A percentile compares a stretch with the other conserved stretches of the same genome.
phyloP scores from a whole-genome alignment of 2,888 invertebrate species.

The Ormyrus thymus region DNA sequence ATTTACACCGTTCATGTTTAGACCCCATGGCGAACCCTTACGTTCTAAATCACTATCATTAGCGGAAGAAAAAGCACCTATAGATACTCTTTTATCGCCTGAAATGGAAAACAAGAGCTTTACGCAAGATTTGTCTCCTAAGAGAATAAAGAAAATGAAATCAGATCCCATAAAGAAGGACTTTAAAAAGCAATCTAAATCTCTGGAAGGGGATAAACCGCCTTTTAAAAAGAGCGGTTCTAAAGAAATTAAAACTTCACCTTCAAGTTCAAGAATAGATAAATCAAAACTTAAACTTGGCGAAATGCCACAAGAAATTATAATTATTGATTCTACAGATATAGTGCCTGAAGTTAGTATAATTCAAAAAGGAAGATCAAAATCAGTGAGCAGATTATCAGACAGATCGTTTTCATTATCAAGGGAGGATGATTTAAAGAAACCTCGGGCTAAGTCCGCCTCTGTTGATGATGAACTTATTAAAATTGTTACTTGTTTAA shows the following conservation, averaged over 20 bases:
- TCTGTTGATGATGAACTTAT: conserved; percentile 72
- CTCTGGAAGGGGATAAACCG: conserved; percentile 72
- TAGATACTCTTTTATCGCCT: conserved; percentile 71
- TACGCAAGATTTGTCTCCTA: conserved; percentile 71
- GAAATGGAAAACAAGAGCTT: conserved; percentile 72
- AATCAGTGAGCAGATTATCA: conserved; percentile 69
- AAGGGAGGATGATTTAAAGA: conserved; percentile 67
- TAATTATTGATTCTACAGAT: conserved; percentile 73
- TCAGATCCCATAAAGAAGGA: conserved; percentile 69
- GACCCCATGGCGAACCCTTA: conserved; percentile 71
- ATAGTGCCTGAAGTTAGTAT: conserved; percentile 71
- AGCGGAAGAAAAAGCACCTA: conserved; percentile 73
- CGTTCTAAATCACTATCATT: conserved; percentile 72
- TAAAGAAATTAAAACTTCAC: conserved; percentile 67
- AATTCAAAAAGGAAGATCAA: conserved; percentile 72
- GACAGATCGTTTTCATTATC: conserved; percentile 67
- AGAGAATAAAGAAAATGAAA: conserved; percentile 65
- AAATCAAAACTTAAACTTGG: conserved; percentile 72
- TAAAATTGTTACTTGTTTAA: conserved; percentile 62
- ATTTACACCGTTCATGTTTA: conserved; percentile 70
- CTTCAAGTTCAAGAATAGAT: conserved; percentile 69
- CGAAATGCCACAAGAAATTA: conserved; percentile 74
- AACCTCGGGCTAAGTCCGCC: conserved; percentile 68
- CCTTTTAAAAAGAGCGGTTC: conserved; percentile 69
- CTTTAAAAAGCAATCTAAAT: conserved; percentile 73